phyloP scores from a whole-genome alignment of 2,797 vertebrate genomes.

The Platalea minor region DNA sequence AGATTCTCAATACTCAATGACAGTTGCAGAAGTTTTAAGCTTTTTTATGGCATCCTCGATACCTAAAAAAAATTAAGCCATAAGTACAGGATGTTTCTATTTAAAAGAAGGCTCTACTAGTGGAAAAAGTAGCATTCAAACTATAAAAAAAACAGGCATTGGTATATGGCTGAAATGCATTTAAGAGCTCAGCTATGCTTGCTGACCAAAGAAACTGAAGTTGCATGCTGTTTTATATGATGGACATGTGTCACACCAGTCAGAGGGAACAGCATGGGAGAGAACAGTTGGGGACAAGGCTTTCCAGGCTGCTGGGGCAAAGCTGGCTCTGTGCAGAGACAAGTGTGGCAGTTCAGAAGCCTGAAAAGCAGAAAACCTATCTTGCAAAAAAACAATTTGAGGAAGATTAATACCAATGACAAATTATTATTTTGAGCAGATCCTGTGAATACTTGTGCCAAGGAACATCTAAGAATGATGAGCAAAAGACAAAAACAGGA shows the following conservation, averaged over 20 bases:
- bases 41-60: not conserved
- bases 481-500: not conserved
- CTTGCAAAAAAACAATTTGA: not conserved
- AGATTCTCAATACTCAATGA: not conserved
- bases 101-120: not conserved
- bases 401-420: not conserved
- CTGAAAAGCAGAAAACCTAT: not conserved
- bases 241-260: not conserved
- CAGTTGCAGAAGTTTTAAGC: not conserved
- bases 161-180: not conserved
- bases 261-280: not conserved
- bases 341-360: not conserved
- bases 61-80: not conserved
- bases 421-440: not conserved
- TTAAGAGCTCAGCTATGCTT: not conserved
- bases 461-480: not conserved
- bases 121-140: not conserved
- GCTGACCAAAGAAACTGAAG: not conserved
- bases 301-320: not conserved
- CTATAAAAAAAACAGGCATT: not conserved
- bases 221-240: not conserved
- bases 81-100: not conserved
- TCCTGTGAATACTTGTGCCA: not conserved
- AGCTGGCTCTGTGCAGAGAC: not conserved
- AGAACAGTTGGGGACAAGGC: not conserved